Base-by-base conservation (phyloP, 2,888 invertebrate genomes). In the Brachypalpus laphriformis region DNA sequence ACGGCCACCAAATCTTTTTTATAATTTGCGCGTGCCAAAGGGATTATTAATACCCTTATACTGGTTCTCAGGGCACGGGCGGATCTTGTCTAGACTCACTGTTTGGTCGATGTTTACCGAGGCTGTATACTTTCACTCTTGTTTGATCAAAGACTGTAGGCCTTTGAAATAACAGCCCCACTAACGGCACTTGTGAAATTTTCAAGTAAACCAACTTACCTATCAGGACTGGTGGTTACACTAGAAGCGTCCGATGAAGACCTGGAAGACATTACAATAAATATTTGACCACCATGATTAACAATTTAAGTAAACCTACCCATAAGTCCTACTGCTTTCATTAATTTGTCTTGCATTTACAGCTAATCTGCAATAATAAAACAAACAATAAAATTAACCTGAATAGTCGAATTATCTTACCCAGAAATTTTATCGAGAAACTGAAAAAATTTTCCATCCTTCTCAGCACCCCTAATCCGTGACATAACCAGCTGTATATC, bases 391-490 rank as follows among this genome's bases (percentile, higher is more conserved):
- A 11, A n/a, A 2, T 20, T 42, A 1, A 14, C 11, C 6, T n/a
- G 2, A 1, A 28, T 31, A 37, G 18, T n/a, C 6, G 14, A 7
- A 20, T 22, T 18, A 7, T n/a, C 77, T 77, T 74, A 87, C 87
- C 85, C 83, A 49, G 82, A 78, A 8, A 89, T 87, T 87, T 89
- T 89, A 70, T 89, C 90, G 57, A 91, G 87, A 88, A 91, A 91
- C 78, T 90, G 89, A 37, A 90, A 89, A 61, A 91, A 91, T 57
- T 91, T 90, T 22, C 89, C 90, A 65, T 91, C 91, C 49, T 90
- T 89, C 71, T 90, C 89, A 86, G 91, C 90, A 31, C 91, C 91
- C 3, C 88, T 87, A 1, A 91, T 87, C 68, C 89, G 89, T 16
- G 90, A 89, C 2, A 87, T 87, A 6, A 89, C 88, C 59, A 91